These are phyloP conservation scores for Bilobella aurantiaca DNA, from an alignment of 1,140 invertebrate species.

Conservation along the genomic window DNA sequence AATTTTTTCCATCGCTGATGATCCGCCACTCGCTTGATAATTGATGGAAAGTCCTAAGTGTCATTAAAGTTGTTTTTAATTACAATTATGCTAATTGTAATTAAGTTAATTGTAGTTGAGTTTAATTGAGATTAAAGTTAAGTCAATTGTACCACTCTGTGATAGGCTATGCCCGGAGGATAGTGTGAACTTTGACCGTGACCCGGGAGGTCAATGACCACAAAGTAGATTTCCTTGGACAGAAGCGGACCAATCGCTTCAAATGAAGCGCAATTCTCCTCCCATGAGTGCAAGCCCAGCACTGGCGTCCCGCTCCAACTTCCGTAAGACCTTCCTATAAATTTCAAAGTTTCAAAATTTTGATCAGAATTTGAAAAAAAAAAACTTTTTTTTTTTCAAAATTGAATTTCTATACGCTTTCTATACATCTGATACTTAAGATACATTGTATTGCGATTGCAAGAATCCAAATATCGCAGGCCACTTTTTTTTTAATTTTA, in stretches of 20 bases:
- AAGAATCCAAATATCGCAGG: no score
- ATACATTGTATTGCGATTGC: no score
- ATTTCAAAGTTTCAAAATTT: background rate
- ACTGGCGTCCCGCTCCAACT: background rate
- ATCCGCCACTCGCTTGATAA: background rate
- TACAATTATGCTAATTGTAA: no score
- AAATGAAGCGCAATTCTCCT: background rate
- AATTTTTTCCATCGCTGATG: constrained; percentile 3
- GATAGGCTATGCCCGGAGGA: constrained; percentile 22
- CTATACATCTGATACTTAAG: no score
- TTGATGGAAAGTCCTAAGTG: background rate
- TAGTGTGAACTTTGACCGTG: constrained; percentile 35
- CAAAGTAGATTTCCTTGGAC: constrained; percentile 16
- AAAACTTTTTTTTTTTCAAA: no score
- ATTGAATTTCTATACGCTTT: no score
- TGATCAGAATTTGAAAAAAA: no score
- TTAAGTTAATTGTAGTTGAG: background rate
- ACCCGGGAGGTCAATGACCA: constrained; percentile 35
- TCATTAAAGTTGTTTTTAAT: background rate
- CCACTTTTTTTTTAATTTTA: no score
- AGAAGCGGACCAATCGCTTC: background rate
- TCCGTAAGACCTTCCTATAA: constrained; percentile 3
- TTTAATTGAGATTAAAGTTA: background rate
- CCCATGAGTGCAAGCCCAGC: background rate
- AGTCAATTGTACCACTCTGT: background rate